A percentile compares a stretch with the other conserved stretches of the same genome.
These are phyloP conservation scores for human (Homo sapiens) DNA, from an alignment of 2,113 vertebrate species.

Conservation along the genomic window DNA sequence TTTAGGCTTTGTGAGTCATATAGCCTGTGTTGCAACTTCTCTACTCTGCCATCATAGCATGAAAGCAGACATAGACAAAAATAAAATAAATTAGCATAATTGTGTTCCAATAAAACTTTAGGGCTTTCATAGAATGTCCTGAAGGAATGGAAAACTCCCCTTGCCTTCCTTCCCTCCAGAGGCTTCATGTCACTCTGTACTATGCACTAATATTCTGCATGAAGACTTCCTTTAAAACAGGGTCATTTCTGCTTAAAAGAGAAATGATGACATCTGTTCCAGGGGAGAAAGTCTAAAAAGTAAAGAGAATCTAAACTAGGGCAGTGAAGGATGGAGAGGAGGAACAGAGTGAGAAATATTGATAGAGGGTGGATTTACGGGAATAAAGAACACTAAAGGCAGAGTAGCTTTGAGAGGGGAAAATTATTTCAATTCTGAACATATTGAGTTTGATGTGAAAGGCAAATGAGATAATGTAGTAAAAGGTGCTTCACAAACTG, in stretches of 20 bases:
- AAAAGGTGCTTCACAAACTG: constrained; percentile 45
- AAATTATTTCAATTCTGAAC: constrained; percentile 62
- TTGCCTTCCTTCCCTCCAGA: background rate
- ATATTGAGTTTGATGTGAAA: constrained; percentile 32
- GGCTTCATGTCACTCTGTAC: no score
- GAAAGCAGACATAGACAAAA: background rate
- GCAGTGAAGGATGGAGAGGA: background rate
- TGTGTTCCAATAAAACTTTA: background rate
- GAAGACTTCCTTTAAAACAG: background rate
- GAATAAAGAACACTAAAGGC: constrained; percentile 10
- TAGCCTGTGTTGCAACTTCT: background rate
- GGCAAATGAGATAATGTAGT: constrained; percentile 70
- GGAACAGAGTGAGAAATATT: background rate
- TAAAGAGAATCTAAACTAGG: background rate
- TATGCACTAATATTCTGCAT: background rate
- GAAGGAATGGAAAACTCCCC: background rate
- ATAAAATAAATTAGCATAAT: background rate
- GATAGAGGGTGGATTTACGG: background rate
- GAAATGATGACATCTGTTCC: background rate
- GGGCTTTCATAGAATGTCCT: background rate
- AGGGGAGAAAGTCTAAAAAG: background rate
- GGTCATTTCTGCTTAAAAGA: background rate
- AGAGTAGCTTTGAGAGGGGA: constrained; percentile 15
- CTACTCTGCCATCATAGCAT: background rate
- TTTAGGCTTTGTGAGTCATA: background rate